A percentile compares a stretch with the other conserved stretches of the same genome.
Evolutionary conservation across 2,888 invertebrate species (phyloP).

Genomic region (Tachystola acroxantha): DNA sequence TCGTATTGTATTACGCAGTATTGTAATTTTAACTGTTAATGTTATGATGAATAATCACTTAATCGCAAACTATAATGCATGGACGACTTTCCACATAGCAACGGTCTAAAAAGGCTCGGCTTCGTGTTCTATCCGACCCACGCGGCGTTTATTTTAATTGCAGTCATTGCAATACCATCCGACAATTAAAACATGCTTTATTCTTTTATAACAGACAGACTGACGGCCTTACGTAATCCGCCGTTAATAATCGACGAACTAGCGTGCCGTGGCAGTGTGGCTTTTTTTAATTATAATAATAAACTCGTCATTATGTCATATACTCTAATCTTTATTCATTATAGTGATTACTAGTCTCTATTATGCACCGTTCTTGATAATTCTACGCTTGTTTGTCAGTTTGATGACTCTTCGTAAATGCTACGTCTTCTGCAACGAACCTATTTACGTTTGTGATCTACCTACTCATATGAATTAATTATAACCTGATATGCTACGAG

Average conservation of each 20-base stretch:
- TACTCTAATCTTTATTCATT: constrained; percentile 15
- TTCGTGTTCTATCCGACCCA: constrained; percentile 7
- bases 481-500: too few species aligned
- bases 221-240: constrained; percentile 18
- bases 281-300: constrained; percentile 18
- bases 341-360: constrained; percentile 4
- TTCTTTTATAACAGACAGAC: constrained; percentile 16
- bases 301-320: constrained; percentile 16
- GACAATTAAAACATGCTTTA: constrained; percentile 15
- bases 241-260: constrained; percentile 15
- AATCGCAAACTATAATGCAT: too few species aligned
- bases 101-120: too few species aligned
- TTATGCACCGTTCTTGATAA: background rate
- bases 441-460: constrained; percentile 9
- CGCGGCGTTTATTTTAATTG: constrained; percentile 20
- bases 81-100: too few species aligned
- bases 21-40: too few species aligned
- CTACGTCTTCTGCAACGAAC: constrained; percentile 9
- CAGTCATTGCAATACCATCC: constrained; percentile 19
- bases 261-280: constrained; percentile 7
- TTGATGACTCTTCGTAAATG: constrained; percentile 1
- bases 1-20: too few species aligned
- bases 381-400: background rate
- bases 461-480: too few species aligned
- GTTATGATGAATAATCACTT: too few species aligned